Percentiles rank a stretch among this genome's conserved stretches.
Conservation (phyloP, 2,797 vertebrate species). For the Acanthurus leucopareius region DNA sequence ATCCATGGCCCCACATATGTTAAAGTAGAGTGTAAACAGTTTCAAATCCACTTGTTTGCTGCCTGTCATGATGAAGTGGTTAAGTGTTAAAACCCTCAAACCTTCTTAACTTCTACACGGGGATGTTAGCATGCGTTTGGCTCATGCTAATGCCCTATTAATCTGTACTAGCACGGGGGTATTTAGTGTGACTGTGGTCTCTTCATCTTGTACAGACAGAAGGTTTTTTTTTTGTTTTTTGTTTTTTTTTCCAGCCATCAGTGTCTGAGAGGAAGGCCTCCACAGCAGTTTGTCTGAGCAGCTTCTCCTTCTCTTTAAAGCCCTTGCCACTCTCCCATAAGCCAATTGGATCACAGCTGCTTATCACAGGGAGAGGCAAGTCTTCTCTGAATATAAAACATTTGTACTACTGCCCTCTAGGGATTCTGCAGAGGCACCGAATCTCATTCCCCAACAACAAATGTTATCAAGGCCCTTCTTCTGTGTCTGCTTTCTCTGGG, state of each 20-base stretch:
- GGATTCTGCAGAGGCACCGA: conserved; percentile 71
- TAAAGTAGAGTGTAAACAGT: conserved; percentile 15
- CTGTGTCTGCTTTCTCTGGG: conserved; percentile 62
- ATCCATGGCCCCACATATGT: neutral
- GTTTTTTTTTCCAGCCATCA: neutral
- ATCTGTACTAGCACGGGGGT: conserved; percentile 18
- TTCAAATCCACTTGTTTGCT: conserved; percentile 42
- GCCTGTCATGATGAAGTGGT: conserved; percentile 19
- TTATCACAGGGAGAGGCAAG: conserved; percentile 69
- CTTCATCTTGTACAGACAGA: conserved; percentile 48
- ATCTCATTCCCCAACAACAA: conserved; percentile 73
- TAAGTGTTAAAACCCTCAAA: conserved; percentile 38
- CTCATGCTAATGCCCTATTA: conserved; percentile 45
- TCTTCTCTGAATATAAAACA: conserved; percentile 74
- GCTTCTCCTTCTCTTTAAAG: conserved; percentile 46
- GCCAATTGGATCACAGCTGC: conserved; percentile 69
- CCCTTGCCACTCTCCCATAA: conserved; percentile 37
- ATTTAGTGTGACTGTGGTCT: conserved; percentile 48
- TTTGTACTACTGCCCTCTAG: conserved; percentile 80
- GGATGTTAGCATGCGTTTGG: conserved; percentile 36
- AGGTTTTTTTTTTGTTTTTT: neutral
- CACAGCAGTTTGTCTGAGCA: conserved; percentile 35
- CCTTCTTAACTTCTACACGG: conserved; percentile 25
- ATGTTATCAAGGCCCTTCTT: conserved; percentile 71
- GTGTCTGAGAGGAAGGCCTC: conserved; percentile 39